These are phyloP conservation scores for Apostichopus californicus DNA, from an alignment of 35 echinoderm and acorn worm species.

Conservation along the genomic window DNA sequence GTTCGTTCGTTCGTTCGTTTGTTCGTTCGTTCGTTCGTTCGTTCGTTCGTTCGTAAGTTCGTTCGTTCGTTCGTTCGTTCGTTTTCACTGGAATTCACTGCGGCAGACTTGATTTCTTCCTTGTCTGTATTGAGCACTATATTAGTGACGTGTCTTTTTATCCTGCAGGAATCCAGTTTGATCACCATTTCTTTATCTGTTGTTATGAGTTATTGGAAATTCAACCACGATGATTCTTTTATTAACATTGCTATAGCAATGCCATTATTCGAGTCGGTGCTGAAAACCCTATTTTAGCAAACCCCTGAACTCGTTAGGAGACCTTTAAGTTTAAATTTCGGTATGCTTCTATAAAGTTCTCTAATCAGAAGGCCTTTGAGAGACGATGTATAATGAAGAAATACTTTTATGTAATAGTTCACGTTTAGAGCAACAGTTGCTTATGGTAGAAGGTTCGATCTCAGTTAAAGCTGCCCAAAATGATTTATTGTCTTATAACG, in stretches of 20 bases:
- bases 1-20: no score
- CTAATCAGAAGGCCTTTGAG: neutral
- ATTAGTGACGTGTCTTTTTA: neutral
- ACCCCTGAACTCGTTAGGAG: constrained; percentile 20
- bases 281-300: neutral
- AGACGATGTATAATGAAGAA: constrained; percentile 14
- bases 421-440: constrained; percentile 11
- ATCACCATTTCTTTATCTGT: constrained; percentile 8
- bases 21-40: no score
- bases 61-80: no score
- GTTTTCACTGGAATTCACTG: constrained; percentile 56
- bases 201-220: constrained; percentile 43
- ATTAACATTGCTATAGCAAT: neutral
- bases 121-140: neutral
- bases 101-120: constrained; percentile 19
- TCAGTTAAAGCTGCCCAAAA: neutral
- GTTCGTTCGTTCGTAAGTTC: no score
- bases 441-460: neutral
- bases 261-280: neutral
- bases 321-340: no score
- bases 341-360: neutral
- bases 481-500: neutral
- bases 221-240: neutral
- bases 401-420: neutral
- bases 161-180: constrained; percentile 16